These are phyloP conservation scores for Xenops minutus DNA, from an alignment of 2,797 vertebrate species.

Conservation along the genomic window DNA sequence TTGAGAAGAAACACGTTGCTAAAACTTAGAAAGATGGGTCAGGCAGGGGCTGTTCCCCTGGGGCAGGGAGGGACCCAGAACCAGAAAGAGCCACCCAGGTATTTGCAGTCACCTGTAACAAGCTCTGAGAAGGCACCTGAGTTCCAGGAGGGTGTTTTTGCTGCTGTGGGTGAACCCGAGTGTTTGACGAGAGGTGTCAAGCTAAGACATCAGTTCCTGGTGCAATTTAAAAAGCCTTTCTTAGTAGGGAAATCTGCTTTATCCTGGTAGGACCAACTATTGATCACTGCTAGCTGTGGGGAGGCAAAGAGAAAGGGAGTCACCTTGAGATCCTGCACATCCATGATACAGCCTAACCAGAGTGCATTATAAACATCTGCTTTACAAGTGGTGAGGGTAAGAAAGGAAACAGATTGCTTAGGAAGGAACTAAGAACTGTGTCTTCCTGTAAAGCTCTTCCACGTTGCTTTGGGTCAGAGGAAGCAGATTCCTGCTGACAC, in stretches of 20 bases:
- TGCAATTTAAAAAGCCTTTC: neutral
- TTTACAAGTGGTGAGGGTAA: neutral
- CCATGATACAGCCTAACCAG: neutral
- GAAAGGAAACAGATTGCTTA: neutral
- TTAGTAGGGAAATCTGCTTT: neutral
- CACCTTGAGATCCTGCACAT: rapidly evolving
- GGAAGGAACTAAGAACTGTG: neutral
- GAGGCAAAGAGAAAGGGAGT: neutral
- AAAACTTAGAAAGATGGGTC: neutral
- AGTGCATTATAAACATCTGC: neutral
- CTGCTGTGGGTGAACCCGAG: neutral
- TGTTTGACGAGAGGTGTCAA: rapidly evolving
- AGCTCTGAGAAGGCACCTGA: neutral
- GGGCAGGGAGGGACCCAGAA: neutral
- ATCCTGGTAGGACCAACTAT: neutral
- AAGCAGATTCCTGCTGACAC: rapidly evolving
- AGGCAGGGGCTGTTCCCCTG: neutral
- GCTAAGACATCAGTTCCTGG: neutral
- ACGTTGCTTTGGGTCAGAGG: rapidly evolving
- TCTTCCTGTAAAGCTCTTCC: neutral
- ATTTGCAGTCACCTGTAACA: too few relatives aligned
- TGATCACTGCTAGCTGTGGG: neutral
- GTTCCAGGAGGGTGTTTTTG: neutral
- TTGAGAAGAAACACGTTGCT: neutral
- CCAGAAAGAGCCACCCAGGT: neutral